Evolutionary conservation across 1,140 invertebrate species (phyloP).

Genomic region (Bursaphelenchus mucronatus): DNA sequence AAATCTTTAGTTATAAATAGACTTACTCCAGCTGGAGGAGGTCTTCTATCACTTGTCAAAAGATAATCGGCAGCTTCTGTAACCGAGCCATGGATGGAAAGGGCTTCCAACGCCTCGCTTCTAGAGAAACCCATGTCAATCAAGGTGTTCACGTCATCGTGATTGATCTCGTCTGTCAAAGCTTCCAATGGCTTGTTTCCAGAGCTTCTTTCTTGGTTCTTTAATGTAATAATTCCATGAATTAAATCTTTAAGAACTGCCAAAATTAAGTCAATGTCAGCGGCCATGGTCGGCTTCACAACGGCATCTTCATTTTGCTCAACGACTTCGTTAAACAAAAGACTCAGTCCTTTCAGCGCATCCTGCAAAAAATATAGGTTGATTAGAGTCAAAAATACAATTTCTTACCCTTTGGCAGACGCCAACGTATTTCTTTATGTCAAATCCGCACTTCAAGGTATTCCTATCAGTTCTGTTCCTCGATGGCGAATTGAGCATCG

Average conservation of each 20-base stretch:
- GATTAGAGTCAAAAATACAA: too few relatives aligned
- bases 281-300: too few relatives aligned
- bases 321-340: neutral
- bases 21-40: neutral
- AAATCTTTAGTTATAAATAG: too few relatives aligned
- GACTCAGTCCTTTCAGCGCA: too few relatives aligned
- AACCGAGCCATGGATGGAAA: constrained; percentile 4
- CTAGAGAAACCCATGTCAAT: constrained; percentile 17
- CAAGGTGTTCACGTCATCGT: neutral
- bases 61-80: constrained; percentile 9
- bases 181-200: neutral
- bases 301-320: constrained; percentile 1
- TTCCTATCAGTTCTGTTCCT: neutral
- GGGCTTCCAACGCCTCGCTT: neutral
- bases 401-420: too few relatives aligned
- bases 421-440: too few relatives aligned
- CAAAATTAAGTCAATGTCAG: constrained; percentile 2
- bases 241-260: constrained; percentile 8
- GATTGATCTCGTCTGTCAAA: constrained; percentile 6
- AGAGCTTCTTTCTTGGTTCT: neutral
- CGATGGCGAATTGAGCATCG: neutral
- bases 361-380: too few relatives aligned
- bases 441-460: too few relatives aligned
- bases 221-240: constrained; percentile 7
- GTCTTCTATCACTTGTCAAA: neutral